Percentiles rank a stretch among this genome's conserved stretches.
phyloP scores from a whole-genome alignment of 2,113 vertebrate species.

The Oncorhynchus masou region DNA sequence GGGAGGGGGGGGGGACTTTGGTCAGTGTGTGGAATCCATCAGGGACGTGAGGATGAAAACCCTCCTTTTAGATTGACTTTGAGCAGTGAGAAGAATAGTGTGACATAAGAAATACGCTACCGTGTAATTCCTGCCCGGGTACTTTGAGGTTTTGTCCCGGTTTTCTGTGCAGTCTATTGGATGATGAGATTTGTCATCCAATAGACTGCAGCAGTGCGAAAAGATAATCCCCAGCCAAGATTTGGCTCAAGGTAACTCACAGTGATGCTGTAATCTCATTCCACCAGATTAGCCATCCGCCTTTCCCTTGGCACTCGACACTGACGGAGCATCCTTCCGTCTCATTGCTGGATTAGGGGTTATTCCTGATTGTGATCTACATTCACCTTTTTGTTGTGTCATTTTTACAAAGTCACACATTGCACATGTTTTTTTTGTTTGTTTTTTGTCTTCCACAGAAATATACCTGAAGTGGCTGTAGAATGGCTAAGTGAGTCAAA shows the following conservation, averaged over 20 bases:
- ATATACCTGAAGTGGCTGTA: neutral
- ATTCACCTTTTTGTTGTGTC: neutral
- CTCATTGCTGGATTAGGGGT: neutral
- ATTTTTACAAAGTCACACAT: neutral
- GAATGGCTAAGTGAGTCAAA: constrained; percentile 69
- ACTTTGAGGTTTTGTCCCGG: no score
- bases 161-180: no score
- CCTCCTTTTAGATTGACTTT: neutral
- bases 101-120: neutral
- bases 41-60: no score
- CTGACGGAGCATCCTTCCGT: neutral
- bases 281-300: constrained; percentile 45
- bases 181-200: no score
- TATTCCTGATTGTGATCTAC: neutral
- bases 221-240: neutral
- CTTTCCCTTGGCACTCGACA: neutral
- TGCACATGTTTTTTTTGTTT: neutral
- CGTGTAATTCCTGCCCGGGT: no score
- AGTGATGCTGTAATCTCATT: constrained; percentile 57
- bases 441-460: constrained; percentile 37
- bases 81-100: neutral
- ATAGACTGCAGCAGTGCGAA: neutral
- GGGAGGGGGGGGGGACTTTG: no score
- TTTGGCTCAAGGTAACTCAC: constrained; percentile 14
- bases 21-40: no score